phyloP scores from a whole-genome alignment of 2,797 vertebrate genomes.

The Gorsachius magnificus region DNA sequence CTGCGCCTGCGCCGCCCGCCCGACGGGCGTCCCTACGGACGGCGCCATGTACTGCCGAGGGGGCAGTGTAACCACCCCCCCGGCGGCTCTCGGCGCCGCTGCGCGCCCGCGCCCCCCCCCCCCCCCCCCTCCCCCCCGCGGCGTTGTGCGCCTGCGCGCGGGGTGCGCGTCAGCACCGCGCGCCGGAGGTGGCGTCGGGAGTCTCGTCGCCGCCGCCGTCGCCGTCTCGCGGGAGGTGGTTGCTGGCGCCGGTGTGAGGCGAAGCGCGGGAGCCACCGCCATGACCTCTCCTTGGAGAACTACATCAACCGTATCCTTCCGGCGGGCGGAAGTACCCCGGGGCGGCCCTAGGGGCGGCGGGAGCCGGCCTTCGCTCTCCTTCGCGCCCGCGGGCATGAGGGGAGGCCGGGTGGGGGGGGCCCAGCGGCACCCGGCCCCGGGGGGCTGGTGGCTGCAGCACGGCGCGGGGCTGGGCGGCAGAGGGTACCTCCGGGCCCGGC shows the following conservation, averaged over 20 bases:
- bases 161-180: rapidly evolving
- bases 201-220: rapidly evolving
- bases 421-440: neutral
- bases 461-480: neutral
- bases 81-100: rapidly evolving
- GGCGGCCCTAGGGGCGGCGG: too few species aligned
- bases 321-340: too few species aligned
- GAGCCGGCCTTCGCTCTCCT: too few species aligned
- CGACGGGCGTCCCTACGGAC: too few species aligned
- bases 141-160: neutral
- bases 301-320: constrained; percentile 96
- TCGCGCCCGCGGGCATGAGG: too few species aligned
- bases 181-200: neutral
- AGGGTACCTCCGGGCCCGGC: neutral
- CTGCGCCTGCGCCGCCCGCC: neutral
- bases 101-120: too few species aligned
- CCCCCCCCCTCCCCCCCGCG: too few species aligned
- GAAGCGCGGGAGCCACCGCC: neutral
- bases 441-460: neutral
- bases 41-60: neutral
- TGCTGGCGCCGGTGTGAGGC: neutral
- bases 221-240: neutral
- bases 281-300: constrained; percentile 93
- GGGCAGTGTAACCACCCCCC: rapidly evolving
- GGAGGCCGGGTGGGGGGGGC: neutral